Base-by-base conservation (phyloP, 2,888 invertebrate genomes). In the Aleiodes alternator region DNA sequence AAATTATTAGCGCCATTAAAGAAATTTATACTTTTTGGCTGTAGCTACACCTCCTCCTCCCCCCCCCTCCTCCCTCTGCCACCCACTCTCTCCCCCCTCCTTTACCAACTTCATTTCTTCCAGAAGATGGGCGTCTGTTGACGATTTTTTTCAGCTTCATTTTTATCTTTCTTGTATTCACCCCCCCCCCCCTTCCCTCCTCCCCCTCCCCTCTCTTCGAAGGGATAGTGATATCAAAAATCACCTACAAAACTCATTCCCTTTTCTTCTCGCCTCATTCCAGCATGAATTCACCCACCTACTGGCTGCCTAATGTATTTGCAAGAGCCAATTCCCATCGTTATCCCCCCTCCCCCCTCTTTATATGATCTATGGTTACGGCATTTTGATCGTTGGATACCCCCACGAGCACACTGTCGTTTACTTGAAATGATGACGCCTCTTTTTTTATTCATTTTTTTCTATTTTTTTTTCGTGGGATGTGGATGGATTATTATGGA, bases 1-100 rank as follows among this genome's bases (percentile, higher is more conserved):
- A 89, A 89, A 89, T 89, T 89, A 89, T 89, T 89, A 89, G 89
- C 87, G 84, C 87, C 88, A 88, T 89, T 89, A 89, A 89, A 88
- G 89, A 89, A 89, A 89, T 89, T 89, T 89, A 89, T 89, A 88
- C 86, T 87, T 88, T 88, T 87, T 76, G 78, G 82, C 80, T 77
- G 68, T 69, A 78, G 75, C 77, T 79, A 75, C 75, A 69, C 75
- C 80, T 34, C 78, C 72, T 79, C 69, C 75, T 73, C 79, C 23
- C 23, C 23, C 23, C 2, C 23, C 23, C 2, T 2, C 23, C 2
- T 2, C 23, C 2, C 23, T 2, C 23, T 23, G 1, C 23, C 23
- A 1, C 23, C 23, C 23, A 1, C 23, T 2, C 23, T 2, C 2
- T 23, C 2, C 23, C 23, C 23, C 23, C 23, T 2, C 23, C 23